Evolutionary conservation across 1,140 invertebrate species (phyloP), one percentile per base, ranked within the genome.

Genomic region (Cherax destructor): DNA sequence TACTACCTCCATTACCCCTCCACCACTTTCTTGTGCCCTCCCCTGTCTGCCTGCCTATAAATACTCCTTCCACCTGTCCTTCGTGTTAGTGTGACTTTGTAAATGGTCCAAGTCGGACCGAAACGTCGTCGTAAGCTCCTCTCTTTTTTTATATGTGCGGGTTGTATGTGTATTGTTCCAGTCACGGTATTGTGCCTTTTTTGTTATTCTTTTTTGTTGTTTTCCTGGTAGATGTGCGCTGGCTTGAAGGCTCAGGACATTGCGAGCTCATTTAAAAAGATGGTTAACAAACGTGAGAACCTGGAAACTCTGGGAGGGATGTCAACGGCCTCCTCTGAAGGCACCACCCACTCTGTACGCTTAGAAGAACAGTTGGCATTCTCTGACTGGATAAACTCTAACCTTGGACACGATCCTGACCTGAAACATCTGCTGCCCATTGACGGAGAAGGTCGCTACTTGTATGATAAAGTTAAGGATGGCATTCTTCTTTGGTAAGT

Each of bases 361-460:
- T 95, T 98, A n/a, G 98, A 99, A 94, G 99, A 99, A 95, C 98
- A 99, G 94, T 95, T 99, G 92, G 99, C 99, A n/a, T 99, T 99
- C 95, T 98, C 98, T 86, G 98, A 99, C 93, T 99, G 99, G 99
- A 99, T 99, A 87, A 99, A 99, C 94, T 97, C 97, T 69, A 99
- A 99, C 95, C 95, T 99, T 81, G 96, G 96, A 0, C 96, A 96
- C 91, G 99, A 99, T 95, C 96, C 96, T 13, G 98, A 99, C 95
- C 95, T 99, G 56, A 97, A 97, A 94, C 97, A 98, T 93, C 95
- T 99, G 72, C 94, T 99, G 93, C 99, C 99, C 0, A 98, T 99
- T 93, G 97, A 99, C 94, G 93, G 96, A 0, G 98, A 99, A 93
- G 98, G 98, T 69, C 97, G 97, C 94, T 96, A 96, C 74, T 95